Conservation (phyloP, 2,113 vertebrate species). For the Globicephala melas region DNA sequence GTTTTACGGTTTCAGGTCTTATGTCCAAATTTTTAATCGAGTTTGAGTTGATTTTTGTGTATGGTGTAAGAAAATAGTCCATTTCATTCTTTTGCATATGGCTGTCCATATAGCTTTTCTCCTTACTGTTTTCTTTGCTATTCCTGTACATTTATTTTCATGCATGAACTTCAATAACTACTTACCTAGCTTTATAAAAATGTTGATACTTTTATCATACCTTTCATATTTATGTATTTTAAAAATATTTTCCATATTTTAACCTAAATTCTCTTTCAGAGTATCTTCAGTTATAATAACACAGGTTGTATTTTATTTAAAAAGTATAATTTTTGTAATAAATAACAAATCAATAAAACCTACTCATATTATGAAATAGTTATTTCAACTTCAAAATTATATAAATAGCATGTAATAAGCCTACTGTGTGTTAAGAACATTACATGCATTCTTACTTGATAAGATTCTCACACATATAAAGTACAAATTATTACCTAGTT, state of each 20-base stretch:
- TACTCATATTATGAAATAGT: not conserved
- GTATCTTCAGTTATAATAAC: not conserved
- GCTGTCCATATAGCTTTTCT: not conserved
- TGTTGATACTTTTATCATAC: not conserved
- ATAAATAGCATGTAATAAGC: not conserved
- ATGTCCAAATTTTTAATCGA: not conserved
- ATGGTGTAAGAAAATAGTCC: not conserved
- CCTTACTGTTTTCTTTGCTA: not conserved
- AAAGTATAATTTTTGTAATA: not conserved
- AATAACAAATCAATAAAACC: not conserved
- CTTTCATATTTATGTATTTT: not conserved
- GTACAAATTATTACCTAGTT: not conserved
- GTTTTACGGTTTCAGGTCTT: not conserved
- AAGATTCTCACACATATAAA: not conserved
- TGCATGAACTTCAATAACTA: not conserved
- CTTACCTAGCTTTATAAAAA: not conserved
- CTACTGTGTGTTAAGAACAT: not conserved
- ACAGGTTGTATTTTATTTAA: not conserved
- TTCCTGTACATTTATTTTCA: not conserved
- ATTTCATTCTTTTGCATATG: not conserved
- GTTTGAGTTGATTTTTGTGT: not conserved
- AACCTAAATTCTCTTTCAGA: not conserved
- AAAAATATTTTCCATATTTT: not conserved
- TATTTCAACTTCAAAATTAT: not conserved
- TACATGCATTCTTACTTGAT: not conserved